Evolutionary conservation across 2,888 invertebrate species (phyloP).

Genomic region (Liodrosophila aerea): DNA sequence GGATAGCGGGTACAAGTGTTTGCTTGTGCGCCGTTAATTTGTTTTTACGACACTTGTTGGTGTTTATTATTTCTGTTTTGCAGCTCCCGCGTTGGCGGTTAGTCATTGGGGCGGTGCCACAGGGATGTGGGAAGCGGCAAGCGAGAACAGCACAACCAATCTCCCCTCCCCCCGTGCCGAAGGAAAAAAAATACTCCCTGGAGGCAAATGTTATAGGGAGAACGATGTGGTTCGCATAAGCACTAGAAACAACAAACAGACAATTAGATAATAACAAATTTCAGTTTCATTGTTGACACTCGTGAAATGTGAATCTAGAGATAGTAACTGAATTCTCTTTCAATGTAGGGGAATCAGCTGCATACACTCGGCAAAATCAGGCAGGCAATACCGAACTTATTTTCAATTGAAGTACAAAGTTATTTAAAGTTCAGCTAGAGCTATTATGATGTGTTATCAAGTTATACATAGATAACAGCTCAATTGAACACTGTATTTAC

Average conservation of each 20-base stretch:
- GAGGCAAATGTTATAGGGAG: constrained; percentile 31
- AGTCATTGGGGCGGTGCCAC: constrained; percentile 27
- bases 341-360: no score
- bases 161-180: background rate
- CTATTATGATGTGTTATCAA: no score
- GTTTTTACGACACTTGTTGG: constrained; percentile 68
- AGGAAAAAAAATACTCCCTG: constrained; percentile 24
- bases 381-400: no score
- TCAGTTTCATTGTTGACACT: constrained; percentile 49
- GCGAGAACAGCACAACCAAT: background rate
- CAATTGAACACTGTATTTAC: no score
- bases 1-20: constrained; percentile 50
- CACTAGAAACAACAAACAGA: constrained; percentile 34
- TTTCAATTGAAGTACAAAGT: no score
- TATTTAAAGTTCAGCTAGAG: no score
- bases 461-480: no score
- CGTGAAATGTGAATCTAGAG: constrained; percentile 33
- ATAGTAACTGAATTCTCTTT: constrained; percentile 32
- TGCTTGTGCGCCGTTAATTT: constrained; percentile 67
- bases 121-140: background rate
- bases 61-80: constrained; percentile 65
- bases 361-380: no score
- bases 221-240: constrained; percentile 10
- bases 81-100: constrained; percentile 61
- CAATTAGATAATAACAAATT: constrained; percentile 63